Evolutionary conservation across 2,888 invertebrate genomes (phyloP).

Genomic region (Achlya flavicornis): DNA sequence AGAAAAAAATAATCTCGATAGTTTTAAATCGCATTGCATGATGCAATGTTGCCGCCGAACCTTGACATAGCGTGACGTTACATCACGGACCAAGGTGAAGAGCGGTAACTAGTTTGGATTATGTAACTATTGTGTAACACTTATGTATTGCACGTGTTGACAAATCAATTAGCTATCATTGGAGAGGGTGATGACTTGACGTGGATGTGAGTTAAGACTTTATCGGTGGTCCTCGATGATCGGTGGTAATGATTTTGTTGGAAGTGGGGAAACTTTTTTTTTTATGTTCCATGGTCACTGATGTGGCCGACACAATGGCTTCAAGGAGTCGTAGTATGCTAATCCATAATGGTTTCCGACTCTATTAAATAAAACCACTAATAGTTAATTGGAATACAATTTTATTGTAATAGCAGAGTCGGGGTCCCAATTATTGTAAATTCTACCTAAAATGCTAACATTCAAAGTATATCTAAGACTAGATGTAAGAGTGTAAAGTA

Average conservation of each 20-base stretch:
- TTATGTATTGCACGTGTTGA: not conserved
- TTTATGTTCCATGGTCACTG: too few relatives aligned
- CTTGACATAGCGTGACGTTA: conserved; percentile 44
- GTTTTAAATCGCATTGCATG: conserved; percentile 2
- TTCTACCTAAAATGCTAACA: conserved; percentile 14
- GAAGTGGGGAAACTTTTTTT: too few relatives aligned
- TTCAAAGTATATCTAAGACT: not conserved
- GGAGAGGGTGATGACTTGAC: not conserved
- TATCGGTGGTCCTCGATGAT: too few relatives aligned
- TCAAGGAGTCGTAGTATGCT: too few relatives aligned
- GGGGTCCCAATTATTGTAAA: not conserved
- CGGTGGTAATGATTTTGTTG: too few relatives aligned
- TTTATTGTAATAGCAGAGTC: too few relatives aligned
- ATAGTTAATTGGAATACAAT: too few relatives aligned
- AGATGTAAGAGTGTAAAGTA: conserved; percentile 13
- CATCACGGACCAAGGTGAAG: conserved; percentile 55
- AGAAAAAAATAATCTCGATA: not conserved
- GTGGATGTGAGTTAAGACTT: too few relatives aligned
- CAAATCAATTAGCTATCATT: conserved; percentile 6
- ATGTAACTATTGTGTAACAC: conserved; percentile 48
- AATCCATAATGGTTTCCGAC: too few relatives aligned
- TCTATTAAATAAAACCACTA: too few relatives aligned
- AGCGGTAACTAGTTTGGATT: conserved; percentile 53
- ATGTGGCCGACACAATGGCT: too few relatives aligned
- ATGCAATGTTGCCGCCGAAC: conserved; percentile 26